Evolutionary conservation across 1,140 invertebrate species (phyloP).

Genomic region (Microplitis mediator): DNA sequence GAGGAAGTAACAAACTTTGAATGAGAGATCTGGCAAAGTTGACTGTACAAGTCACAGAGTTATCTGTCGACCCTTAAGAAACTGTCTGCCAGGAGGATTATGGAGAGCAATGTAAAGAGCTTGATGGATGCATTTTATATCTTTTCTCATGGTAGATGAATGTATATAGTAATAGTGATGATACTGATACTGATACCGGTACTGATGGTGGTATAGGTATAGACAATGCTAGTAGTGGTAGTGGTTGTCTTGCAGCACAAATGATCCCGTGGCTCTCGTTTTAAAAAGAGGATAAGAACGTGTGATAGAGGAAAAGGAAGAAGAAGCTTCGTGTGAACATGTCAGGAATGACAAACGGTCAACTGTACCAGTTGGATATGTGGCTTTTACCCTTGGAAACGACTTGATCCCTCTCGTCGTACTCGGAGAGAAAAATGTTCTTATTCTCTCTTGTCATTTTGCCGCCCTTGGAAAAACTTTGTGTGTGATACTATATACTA

Average conservation of each 20-base stretch:
- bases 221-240: background rate
- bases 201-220: too few species aligned
- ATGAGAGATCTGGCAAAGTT: conserved; percentile 1
- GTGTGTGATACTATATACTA: background rate
- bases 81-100: background rate
- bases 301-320: background rate
- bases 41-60: background rate
- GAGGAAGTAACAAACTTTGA: background rate
- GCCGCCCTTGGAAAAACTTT: conserved; percentile 10
- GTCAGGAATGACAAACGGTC: conserved; percentile 22
- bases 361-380: conserved; percentile 14
- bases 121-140: conserved; percentile 52
- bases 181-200: conserved; percentile 17
- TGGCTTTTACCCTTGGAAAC: conserved; percentile 22
- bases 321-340: conserved; percentile 11
- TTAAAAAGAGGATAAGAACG: conserved; percentile 9
- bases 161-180: conserved; percentile 17
- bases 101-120: conserved; percentile 32
- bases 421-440: conserved; percentile 1
- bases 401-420: conserved; percentile 8
- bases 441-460: conserved; percentile 7
- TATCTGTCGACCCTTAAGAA: background rate
- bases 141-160: conserved; percentile 36
- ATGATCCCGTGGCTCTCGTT: conserved; percentile 33
- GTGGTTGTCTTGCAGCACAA: conserved; percentile 19